A percentile compares a stretch with the other conserved stretches of the same genome.
Conservation (phyloP, 2,113 vertebrate species). For the Cyanoderma ruficeps region DNA sequence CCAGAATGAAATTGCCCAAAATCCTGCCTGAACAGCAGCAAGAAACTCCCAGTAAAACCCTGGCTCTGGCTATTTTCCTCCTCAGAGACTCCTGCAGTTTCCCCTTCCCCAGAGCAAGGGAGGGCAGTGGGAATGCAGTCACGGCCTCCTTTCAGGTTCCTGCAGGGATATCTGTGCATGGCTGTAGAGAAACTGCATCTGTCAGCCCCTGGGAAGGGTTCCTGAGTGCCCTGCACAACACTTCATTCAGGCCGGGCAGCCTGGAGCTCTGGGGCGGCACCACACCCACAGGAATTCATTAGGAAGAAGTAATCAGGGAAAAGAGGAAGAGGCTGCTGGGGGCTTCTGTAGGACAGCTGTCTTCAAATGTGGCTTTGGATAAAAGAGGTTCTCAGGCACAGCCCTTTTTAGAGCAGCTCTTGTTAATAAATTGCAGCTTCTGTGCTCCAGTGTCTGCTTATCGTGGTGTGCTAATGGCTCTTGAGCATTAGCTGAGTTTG, state of each 20-base stretch:
- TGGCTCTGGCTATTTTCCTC: neutral
- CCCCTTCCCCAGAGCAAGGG: rapidly evolving
- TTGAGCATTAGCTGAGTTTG: neutral
- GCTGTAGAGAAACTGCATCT: rapidly evolving
- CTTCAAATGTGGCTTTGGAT: neutral
- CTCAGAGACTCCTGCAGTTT: neutral
- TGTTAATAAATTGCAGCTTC: neutral
- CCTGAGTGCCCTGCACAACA: neutral
- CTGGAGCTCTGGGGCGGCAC: neutral
- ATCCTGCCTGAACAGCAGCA: neutral
- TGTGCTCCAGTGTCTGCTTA: neutral
- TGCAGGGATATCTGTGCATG: neutral
- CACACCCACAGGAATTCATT: neutral
- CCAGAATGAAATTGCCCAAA: neutral
- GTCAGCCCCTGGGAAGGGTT: neutral
- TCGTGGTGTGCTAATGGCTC: neutral
- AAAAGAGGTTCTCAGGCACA: neutral
- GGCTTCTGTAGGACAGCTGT: neutral
- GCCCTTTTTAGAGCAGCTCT: neutral
- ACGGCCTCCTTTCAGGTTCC: neutral
- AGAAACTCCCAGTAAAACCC: neutral
- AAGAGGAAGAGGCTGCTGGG: neutral
- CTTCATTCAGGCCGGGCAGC: neutral
- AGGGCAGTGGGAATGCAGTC: neutral
- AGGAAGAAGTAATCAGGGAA: neutral